Base-by-base conservation (phyloP, 2,113 vertebrate species). In the Phylloscopus whistleri region DNA sequence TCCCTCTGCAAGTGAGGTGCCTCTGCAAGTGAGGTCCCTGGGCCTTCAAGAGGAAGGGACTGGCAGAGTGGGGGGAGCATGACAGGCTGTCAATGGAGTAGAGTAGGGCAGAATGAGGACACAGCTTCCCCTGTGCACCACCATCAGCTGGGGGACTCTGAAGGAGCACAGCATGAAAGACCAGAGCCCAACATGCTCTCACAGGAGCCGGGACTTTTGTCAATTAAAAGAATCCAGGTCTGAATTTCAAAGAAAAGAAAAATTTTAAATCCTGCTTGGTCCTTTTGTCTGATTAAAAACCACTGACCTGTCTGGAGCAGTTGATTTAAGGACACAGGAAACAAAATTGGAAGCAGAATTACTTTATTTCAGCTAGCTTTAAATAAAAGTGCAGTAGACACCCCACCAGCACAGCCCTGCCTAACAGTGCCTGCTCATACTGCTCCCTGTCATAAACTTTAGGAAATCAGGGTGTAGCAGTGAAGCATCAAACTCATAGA, bases 281-380 rank as follows among this genome's bases (percentile, higher is more conserved):
- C 33, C 49, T 13, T 72, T 87, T 64, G 51, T 70, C 68, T 88
- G 62, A 91, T 76, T 89, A 56, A 85, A 95, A 73, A 67, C 11
- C 69, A 52, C 13, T 55, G 87, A 75, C 53, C 27, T 72, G 39
- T 77, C 74, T 92, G 60, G 49, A 84, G 18, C 27, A 44, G 60
- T 59, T 52, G 39, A 92, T 76, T 85, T 88, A 80, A 92, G 70
- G 85, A 52, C 59, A 87, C 13, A 55, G 53, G 62, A 94, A 90
- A n/a, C 30, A 87, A 87, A 93, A 93, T 13, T 90, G 63, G 72
- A 80, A 89, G 55, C 83, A 74, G 37, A 18, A 79, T 76, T 87
- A 35, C 31, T 83, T 85, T 79, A 66, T 59, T 76, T 80, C 58
- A 75, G 7, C 28, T 43, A 28, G 18, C 12, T 52, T 91, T 91